A percentile compares a stretch with the other conserved stretches of the same genome.
These are phyloP conservation scores for Alaudala cheleensis DNA, from an alignment of 2,113 vertebrate genomes.

Conservation along the genomic window DNA sequence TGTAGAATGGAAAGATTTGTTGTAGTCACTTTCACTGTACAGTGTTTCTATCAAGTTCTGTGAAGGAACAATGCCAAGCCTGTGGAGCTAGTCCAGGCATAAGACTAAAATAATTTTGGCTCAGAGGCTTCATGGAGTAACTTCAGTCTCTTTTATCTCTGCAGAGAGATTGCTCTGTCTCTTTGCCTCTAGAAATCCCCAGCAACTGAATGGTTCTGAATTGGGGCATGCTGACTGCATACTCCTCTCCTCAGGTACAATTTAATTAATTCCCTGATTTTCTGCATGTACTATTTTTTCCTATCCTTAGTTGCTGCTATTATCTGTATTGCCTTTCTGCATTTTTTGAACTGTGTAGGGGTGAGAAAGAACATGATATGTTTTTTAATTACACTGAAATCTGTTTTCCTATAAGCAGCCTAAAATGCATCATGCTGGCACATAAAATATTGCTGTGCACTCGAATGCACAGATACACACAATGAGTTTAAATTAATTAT, in stretches of 20 bases:
- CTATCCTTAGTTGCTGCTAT: not conserved
- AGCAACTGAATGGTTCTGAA: not conserved
- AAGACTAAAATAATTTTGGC: conserved; percentile 43
- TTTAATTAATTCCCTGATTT: not conserved
- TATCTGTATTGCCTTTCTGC: not conserved
- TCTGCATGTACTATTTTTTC: not conserved
- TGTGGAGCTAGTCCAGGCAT: not conserved
- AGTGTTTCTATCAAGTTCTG: not conserved
- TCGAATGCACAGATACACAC: not conserved
- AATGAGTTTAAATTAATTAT: conserved; percentile 39
- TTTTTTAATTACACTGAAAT: conserved; percentile 27
- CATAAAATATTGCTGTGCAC: not conserved
- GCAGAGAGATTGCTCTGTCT: not conserved
- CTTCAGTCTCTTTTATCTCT: not conserved
- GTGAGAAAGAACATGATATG: not conserved
- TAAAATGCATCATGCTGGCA: conserved; percentile 15
- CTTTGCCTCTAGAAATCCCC: conserved; percentile 5
- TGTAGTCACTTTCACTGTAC: not conserved
- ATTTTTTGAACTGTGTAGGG: not conserved
- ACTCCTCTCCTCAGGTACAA: not conserved
- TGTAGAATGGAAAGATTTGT: not conserved
- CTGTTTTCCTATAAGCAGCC: not conserved
- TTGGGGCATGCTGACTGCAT: not conserved
- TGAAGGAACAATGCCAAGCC: not conserved
- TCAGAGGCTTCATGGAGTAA: not conserved